Conservation (phyloP, 1,140 invertebrate genomes). For the Lasioglossum baleicum region DNA sequence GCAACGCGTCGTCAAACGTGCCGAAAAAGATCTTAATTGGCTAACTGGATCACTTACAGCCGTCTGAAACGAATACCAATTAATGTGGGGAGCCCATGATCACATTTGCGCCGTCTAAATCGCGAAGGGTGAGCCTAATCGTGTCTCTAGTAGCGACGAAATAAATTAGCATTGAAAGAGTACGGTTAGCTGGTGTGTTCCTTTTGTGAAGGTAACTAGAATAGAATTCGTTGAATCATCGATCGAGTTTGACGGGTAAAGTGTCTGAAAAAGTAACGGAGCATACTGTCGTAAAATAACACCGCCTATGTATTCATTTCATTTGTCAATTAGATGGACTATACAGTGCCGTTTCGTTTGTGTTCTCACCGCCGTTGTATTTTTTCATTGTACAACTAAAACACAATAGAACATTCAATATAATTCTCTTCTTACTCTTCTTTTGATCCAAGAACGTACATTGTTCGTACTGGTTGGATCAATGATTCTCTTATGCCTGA, state of each 20-base stretch:
- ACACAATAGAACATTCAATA: too few relatives aligned
- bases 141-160: background rate
- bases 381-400: too few relatives aligned
- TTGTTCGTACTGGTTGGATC: too few relatives aligned
- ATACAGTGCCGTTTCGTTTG: too few relatives aligned
- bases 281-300: too few relatives aligned
- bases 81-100: background rate
- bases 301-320: too few relatives aligned
- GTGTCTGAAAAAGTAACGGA: too few relatives aligned
- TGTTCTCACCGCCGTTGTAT: too few relatives aligned
- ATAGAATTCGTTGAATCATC: background rate
- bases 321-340: too few relatives aligned
- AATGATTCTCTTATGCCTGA: too few relatives aligned
- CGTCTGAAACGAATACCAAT: constrained; percentile 1
- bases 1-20: background rate
- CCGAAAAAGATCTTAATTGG: background rate
- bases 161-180: constrained; percentile 28
- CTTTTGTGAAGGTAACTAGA: background rate
- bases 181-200: background rate
- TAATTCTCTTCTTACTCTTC: too few relatives aligned
- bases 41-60: constrained; percentile 1
- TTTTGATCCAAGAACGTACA: too few relatives aligned
- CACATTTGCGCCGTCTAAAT: background rate
- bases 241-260: background rate
- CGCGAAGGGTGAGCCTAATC: constrained; percentile 13